Base-by-base conservation (phyloP, 2,888 invertebrate genomes). In the Tholera decimalis region DNA sequence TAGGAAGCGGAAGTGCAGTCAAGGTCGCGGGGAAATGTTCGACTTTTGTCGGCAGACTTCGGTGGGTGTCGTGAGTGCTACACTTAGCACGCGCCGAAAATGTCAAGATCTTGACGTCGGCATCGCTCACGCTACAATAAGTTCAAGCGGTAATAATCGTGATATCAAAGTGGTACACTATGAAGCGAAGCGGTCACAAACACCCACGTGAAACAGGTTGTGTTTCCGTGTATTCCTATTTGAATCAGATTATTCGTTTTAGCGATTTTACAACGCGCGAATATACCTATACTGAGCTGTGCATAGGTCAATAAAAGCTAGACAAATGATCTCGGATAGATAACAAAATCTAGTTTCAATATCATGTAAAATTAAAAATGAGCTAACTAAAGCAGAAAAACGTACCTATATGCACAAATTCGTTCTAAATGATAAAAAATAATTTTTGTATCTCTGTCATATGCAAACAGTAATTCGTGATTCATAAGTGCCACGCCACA, bases 101-200 rank as follows among this genome's bases (percentile, higher is more conserved):
- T 93, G 93, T 92, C 92, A 93, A 91, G 90, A 91, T 80, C 85
- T 88, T 80, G 73, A 87, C 82, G 84, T 87, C 83, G n/a, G n/a
- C n/a, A n/a, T n/a, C n/a, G n/a, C n/a, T n/a, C n/a, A n/a, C n/a
- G 86, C 73, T 63, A 72, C 64, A 81, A 74, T 72, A 57, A 56
- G 68, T 65, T 71, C 66, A 75, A 81, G 78, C 69, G 73, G 56
- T 71, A 81, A 75, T 71, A 77, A 69, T 73, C 72, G 63, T 75
- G 71, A 83, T 82, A 73, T 61, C 64, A 57, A 49, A 59, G 26
- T 70, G 60, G 26, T 44, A 59, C 60, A 57, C 22, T 51, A 57
- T 54, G 26, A 51, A 61, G 9, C 61, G 51, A 33, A 22, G 28
- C 33, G 20, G 22, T 28, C 39, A 46, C 39, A 20, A 24, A 59